Base-by-base conservation (phyloP, 2,113 vertebrate genomes). In the Caracal caracal region DNA sequence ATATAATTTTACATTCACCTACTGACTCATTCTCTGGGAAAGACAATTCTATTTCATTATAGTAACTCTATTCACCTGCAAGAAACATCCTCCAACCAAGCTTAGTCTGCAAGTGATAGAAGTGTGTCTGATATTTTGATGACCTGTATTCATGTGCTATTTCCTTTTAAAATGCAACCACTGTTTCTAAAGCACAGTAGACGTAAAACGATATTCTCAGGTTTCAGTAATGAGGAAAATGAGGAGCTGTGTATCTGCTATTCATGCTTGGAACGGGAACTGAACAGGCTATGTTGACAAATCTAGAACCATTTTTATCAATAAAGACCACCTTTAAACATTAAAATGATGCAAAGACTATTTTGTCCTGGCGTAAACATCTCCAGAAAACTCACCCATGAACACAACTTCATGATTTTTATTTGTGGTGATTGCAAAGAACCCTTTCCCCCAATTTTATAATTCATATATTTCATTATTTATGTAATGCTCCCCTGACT, bases 191-290 rank as follows among this genome's bases (percentile, higher is more conserved):
- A 75, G 33, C 35, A 70, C 11, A 15, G 24, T 30, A 76, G 47
- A 90, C 49, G 61, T 13, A 80, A 91, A 71, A 71, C 33, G 10
- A 70, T 40, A 43, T 51, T 56, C 20, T 56, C 19, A 12, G 68
- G n/a, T 91, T 92, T 94, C 35, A 65, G 16, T 16, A 73, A 56
- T 28, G 13, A 97, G 53, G 26, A 85, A n/a, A 28, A 56, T 28
- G 5, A 78, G 33, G 37, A 96, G 40, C 49, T 88, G 11, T 51
- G 17, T n/a, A 61, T 37, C 63, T 86, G 26, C 24, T 85, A 30
- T 56, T 76, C n/a, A 53, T 17, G 20, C 30, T 68, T 84, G 11
- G 22, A 70, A 51, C 26, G 26, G 35, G 40, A 91, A 33, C 51
- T 70, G 16, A 70, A 49, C 37, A 20, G 70, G 6, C 40, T 49